These are phyloP conservation scores for Sylvia atricapilla DNA, from an alignment of 2,113 vertebrate species.

Conservation along the genomic window DNA sequence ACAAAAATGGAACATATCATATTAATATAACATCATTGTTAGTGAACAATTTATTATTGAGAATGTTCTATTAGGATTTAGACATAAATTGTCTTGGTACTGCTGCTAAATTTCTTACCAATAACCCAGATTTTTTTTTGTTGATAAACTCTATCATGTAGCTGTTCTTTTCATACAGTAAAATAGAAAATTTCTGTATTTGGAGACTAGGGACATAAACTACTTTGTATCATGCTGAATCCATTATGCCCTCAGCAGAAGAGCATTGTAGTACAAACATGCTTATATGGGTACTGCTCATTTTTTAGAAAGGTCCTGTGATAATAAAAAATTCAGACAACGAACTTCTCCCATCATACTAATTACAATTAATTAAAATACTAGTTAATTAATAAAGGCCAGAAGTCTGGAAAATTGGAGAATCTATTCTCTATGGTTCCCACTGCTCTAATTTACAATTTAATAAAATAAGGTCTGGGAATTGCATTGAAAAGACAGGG, in stretches of 20 bases:
- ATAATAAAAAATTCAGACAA: background rate
- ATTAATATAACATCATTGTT: background rate
- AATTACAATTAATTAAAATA: background rate
- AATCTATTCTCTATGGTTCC: background rate
- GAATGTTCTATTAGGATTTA: background rate
- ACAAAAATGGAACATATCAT: background rate
- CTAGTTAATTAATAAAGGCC: background rate
- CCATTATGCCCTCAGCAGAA: background rate
- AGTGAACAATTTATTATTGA: background rate
- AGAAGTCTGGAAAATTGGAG: background rate
- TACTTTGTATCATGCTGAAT: background rate
- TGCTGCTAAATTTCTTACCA: background rate
- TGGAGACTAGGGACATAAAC: background rate
- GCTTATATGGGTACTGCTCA: background rate
- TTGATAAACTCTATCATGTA: background rate
- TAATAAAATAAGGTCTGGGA: background rate
- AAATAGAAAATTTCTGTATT: background rate
- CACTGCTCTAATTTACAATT: background rate
- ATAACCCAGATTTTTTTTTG: background rate
- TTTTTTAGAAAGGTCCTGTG: background rate
- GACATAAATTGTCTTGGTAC: background rate
- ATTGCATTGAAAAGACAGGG: background rate
- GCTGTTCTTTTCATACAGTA: background rate
- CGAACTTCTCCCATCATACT: background rate
- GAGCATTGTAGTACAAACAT: background rate